Base-by-base conservation (phyloP, 2,113 vertebrate genomes). In the Psettodes erumei region DNA sequence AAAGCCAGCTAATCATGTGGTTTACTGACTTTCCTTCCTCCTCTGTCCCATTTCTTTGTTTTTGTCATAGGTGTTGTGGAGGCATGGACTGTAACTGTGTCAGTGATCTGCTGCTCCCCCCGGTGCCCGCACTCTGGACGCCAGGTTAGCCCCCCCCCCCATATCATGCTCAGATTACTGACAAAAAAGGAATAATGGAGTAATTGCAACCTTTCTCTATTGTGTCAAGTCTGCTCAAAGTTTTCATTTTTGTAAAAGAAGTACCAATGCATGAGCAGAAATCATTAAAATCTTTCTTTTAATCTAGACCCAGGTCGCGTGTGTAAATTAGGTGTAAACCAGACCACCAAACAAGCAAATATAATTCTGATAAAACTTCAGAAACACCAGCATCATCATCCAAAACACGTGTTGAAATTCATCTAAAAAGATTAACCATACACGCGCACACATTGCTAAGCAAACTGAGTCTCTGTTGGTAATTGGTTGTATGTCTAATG, bases 51-150 rank as follows among this genome's bases (percentile, higher is more conserved):
- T 51, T 8, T 70, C 15, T 71, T 19, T 71, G 43, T 75, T 69
- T n/a, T 43, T 75, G 38, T 81, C 82, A 3, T 64, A 95, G 93
- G 92, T 95, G 90, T 66, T 88, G 89, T 75, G 87, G 92, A 90
- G 90, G 86, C 87, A 97, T 97, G 96, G 96, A 97, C 92, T 97
- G 96, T 93, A 97, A 95, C 94, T 97, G 96, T 83, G 96, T 97
- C 87, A 96, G 96, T 85, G 96, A 97, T 83, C 93, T 97, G 82
- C 94, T 97, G 81, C 94, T 97, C 85, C 95, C 96, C 32, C 96
- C 96, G 10, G 93, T 97, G 88, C 96, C 96, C 18, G 93, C 96
- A 37, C 96, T 97, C 83, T 97, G 96, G 96, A 96, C 96, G 73
- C 96, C 96, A 88, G 96, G 96, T 97, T 85, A 94, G 92, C 86